These are phyloP conservation scores for Adelognathus sp. DNA, from an alignment of 2,888 invertebrate species.

Conservation along the genomic window DNA sequence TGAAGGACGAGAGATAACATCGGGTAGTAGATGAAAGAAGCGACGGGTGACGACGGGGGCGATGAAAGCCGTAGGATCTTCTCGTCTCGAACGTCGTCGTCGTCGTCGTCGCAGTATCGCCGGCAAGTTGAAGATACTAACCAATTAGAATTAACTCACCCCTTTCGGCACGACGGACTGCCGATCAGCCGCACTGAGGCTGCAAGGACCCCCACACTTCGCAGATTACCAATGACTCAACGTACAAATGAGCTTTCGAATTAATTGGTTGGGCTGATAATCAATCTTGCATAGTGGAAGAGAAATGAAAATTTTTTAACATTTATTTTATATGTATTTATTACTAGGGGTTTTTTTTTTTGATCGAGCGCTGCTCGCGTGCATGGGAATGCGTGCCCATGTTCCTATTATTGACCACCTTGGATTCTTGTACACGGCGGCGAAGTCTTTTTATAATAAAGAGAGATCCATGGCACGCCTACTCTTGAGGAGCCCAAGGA, in stretches of 20 bases:
- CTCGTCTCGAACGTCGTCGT: constrained; percentile 30
- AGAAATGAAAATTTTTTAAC: constrained; percentile 6
- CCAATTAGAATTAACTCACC: constrained; percentile 46
- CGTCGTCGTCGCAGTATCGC: too few species aligned
- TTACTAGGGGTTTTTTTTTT: too few species aligned
- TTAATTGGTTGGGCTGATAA: constrained; percentile 3
- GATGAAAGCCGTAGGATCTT: constrained; percentile 28
- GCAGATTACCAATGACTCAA: neutral
- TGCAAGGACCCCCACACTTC: neutral
- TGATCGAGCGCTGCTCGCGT: too few species aligned
- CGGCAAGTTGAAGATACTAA: constrained; percentile 16
- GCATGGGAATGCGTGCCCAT: too few species aligned
- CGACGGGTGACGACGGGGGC: constrained; percentile 25
- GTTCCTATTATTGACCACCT: too few species aligned
- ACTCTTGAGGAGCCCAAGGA: too few species aligned
- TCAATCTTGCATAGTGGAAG: neutral
- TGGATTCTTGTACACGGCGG: too few species aligned
- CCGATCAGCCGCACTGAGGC: neutral
- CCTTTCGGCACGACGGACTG: constrained; percentile 29
- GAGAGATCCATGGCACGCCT: too few species aligned
- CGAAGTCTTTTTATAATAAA: too few species aligned
- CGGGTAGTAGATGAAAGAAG: constrained; percentile 45
- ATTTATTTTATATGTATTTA: too few species aligned
- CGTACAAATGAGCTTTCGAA: constrained; percentile 30
- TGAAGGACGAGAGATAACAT: constrained; percentile 47